Evolutionary conservation across 2,797 vertebrate species (phyloP).

Genomic region (Chelon labrosus): DNA sequence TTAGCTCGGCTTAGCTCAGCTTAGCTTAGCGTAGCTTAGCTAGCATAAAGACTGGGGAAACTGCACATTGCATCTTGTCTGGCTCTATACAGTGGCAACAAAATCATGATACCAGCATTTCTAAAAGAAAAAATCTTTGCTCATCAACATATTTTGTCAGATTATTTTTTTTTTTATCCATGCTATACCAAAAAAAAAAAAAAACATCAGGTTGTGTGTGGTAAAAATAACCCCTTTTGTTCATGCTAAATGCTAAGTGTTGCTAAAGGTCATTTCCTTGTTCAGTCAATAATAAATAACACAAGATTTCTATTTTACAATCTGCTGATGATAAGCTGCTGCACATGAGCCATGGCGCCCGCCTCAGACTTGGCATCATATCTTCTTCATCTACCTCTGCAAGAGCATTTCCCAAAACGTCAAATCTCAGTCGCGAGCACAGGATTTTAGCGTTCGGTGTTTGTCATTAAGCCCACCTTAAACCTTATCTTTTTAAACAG

Average conservation of each 20-base stretch:
- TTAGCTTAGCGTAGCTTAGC: too few relatives aligned
- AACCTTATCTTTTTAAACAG: slow-evolving; percentile 10
- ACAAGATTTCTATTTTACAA: too few relatives aligned
- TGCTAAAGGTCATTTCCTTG: not conserved
- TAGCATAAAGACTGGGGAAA: too few relatives aligned
- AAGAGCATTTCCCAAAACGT: slow-evolving; percentile 22
- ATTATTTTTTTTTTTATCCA: too few relatives aligned
- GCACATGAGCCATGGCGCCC: not conserved
- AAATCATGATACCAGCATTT: slow-evolving; percentile 10
- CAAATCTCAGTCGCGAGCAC: slow-evolving; percentile 5
- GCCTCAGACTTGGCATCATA: not conserved
- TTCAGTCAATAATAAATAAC: not conserved
- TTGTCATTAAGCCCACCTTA: not conserved
- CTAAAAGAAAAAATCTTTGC: not conserved
- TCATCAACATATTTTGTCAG: not conserved
- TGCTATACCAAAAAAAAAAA: too few relatives aligned
- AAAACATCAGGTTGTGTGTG: too few relatives aligned
- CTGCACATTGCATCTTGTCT: too few relatives aligned
- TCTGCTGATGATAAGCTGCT: not conserved
- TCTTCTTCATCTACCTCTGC: not conserved
- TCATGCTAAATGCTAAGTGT: not conserved
- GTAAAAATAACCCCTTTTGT: not conserved
- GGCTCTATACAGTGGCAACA: not conserved
- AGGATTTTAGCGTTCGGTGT: not conserved
- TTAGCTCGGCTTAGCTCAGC: too few relatives aligned